Evolutionary conservation across 2,113 vertebrate species (phyloP), one percentile per base, ranked within the genome.

Genomic region (Canis aureus): DNA sequence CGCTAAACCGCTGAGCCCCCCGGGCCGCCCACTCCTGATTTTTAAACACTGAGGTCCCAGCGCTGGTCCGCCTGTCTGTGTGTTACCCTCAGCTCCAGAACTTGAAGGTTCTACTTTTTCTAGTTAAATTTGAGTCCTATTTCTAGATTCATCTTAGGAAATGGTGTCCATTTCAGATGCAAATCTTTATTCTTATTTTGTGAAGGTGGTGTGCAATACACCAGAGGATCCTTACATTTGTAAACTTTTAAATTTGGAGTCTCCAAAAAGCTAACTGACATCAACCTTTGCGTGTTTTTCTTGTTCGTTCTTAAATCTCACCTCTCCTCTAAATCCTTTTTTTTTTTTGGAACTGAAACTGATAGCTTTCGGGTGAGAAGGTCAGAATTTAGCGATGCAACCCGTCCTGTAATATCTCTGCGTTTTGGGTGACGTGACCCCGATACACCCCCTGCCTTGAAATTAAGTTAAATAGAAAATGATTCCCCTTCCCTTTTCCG

Each of bases 131-230:
- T 38, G 17, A 73, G 79, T 95, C 20, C 11, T 12, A 35, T 90
- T 92, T 85, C 79, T 95, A 88, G 11, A 0, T 64, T 73, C 38
- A 86, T 19, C 12, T 94, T 35, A 94, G n/a, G 35, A 92, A 93
- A 89, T 4, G 4, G n/a, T 79, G 20, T 53, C 7, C 59, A 51
- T 74, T 94, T 95, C 91, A 83, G 16, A 32, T 8, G 51, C 88
- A 13, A 22, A 73, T 10, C 0, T 11, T 59, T 73, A 55, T 71
- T 69, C 62, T 93, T 74, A 67, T 29, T 94, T 91, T 57, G 22
- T 89, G 84, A 91, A 19, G 7, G 27, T 66, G 71, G 43, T 3
- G 43, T 59, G 17, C 20, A 60, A 0, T 25, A 20, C 82, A 62
- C 19, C 27, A 74, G 17, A 35, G 10, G 27, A 53, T 62, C 62